A percentile compares a stretch with the other conserved stretches of the same genome.
phyloP scores from a whole-genome alignment of 2,797 vertebrate genomes.

The Benthosema pterotum region DNA sequence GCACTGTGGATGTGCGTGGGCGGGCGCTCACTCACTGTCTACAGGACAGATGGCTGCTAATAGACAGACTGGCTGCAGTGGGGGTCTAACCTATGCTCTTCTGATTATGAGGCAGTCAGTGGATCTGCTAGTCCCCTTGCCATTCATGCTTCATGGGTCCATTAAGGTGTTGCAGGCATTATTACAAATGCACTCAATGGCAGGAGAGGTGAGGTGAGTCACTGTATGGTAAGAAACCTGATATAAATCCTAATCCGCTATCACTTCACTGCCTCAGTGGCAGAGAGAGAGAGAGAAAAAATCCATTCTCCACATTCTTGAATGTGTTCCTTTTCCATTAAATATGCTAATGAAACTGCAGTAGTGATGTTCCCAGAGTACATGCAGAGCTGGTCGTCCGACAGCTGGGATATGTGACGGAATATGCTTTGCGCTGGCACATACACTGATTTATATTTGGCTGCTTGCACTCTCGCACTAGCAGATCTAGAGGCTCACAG shows the following conservation, averaged over 20 bases:
- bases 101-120: slow-evolving; percentile 39
- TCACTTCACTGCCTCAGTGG: slow-evolving; percentile 35
- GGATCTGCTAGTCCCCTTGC: slow-evolving; percentile 19
- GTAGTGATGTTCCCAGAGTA: slow-evolving; percentile 29
- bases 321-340: slow-evolving; percentile 28
- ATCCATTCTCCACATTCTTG: slow-evolving; percentile 20
- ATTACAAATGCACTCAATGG: slow-evolving; percentile 43
- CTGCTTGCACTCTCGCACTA: too few relatives aligned
- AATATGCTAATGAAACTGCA: slow-evolving; percentile 22
- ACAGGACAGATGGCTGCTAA: not conserved
- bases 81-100: slow-evolving; percentile 41
- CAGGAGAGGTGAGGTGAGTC: slow-evolving; percentile 9
- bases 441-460: too few relatives aligned
- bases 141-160: slow-evolving; percentile 44
- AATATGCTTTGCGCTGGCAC: too few relatives aligned
- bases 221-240: slow-evolving; percentile 26
- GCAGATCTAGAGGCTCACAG: too few relatives aligned
- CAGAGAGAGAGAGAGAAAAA: slow-evolving; percentile 21
- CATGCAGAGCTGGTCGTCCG: slow-evolving; percentile 26
- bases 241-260: slow-evolving; percentile 42
- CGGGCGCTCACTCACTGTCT: not conserved
- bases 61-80: not conserved
- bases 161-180: slow-evolving; percentile 40
- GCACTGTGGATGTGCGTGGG: slow-evolving; percentile 1
- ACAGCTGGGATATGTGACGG: slow-evolving; percentile 23